Percentiles rank a stretch among this genome's conserved stretches.
These are phyloP conservation scores for Euphonia xanthogaster DNA, from an alignment of 2,797 vertebrate species.

Conservation along the genomic window DNA sequence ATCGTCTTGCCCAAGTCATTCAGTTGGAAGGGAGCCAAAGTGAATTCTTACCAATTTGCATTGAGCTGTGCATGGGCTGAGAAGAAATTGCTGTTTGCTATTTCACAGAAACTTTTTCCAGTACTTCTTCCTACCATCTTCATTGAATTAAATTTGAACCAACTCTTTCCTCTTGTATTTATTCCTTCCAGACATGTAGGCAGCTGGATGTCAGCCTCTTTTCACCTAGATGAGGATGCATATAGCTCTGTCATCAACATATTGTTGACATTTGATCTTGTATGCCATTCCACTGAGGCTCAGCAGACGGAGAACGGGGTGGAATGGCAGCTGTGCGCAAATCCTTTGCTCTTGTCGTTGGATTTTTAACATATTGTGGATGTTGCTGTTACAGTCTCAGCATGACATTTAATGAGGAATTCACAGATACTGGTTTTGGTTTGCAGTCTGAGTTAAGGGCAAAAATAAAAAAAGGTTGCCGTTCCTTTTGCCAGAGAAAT, in stretches of 20 bases:
- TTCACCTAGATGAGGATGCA: constrained; percentile 23
- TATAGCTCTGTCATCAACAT: constrained; percentile 40
- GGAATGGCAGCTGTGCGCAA: not conserved
- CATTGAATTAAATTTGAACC: not conserved
- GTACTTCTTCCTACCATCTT: not conserved
- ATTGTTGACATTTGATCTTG: constrained; percentile 59
- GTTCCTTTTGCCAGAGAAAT: not conserved
- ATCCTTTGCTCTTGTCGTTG: constrained; percentile 38
- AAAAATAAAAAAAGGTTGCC: not conserved
- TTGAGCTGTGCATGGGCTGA: not conserved
- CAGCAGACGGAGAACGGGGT: not conserved
- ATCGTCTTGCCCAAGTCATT: not conserved
- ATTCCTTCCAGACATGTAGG: constrained; percentile 43
- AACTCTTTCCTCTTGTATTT: not conserved
- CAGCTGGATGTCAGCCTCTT: constrained; percentile 51
- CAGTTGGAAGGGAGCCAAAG: not conserved
- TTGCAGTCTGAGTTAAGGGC: not conserved
- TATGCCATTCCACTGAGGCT: not conserved
- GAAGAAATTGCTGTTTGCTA: not conserved
- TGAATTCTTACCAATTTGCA: not conserved
- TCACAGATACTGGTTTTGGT: not conserved
- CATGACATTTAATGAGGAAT: not conserved
- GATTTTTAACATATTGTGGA: constrained; percentile 8
- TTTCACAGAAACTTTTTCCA: not conserved
- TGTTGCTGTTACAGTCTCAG: not conserved